Base-by-base conservation (phyloP, 1,140 invertebrate genomes). In the Formica selysi region DNA sequence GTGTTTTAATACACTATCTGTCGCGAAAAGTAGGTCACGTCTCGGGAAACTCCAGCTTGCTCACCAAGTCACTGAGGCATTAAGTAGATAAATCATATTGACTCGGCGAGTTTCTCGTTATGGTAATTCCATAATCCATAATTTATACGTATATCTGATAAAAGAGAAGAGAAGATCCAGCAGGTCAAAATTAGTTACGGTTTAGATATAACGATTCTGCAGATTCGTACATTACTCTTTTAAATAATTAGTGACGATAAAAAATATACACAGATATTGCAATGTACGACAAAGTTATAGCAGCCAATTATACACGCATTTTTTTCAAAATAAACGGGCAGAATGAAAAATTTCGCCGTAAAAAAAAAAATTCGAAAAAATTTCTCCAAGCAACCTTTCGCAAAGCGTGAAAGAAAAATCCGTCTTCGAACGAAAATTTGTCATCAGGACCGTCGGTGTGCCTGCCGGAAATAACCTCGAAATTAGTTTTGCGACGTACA, bases 81-180 rank as follows among this genome's bases (percentile, higher is more conserved):
- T 71, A 54, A 57, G 64, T 22, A 71, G 64, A 71, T 41, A 54
- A 57, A 48, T 71, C 51, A 29, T 54, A 54, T 80, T 57, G 38
- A 59, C 36, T 57, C 51, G 36, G 22, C 51, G 36, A 80, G 32
- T n/a, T 68, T 19, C 48, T 80, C 68, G 22, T 80, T 71, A 59
- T 80, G 65, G 26, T 71, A 57, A 71, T 80, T 68, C 13, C 16
- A 29, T 80, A 71, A 70, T 80, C 41, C 57, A 71, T 59, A 80
- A 80, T 70, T 80, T 80, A 70, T 80, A 71, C 65, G 62, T 36
- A 41, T 36, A 48, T 67, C 44, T 32, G 51, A 51, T 51, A 16
- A 51, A 13, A 51, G 48, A 6, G 16, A 51, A 19, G 48, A 51
- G 48, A 51, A 36, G 62, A 54, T n/a, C 10, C n/a, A 22, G 32